Evolutionary conservation across 2,797 vertebrate species (phyloP).

Genomic region (Galaxias olidus): DNA sequence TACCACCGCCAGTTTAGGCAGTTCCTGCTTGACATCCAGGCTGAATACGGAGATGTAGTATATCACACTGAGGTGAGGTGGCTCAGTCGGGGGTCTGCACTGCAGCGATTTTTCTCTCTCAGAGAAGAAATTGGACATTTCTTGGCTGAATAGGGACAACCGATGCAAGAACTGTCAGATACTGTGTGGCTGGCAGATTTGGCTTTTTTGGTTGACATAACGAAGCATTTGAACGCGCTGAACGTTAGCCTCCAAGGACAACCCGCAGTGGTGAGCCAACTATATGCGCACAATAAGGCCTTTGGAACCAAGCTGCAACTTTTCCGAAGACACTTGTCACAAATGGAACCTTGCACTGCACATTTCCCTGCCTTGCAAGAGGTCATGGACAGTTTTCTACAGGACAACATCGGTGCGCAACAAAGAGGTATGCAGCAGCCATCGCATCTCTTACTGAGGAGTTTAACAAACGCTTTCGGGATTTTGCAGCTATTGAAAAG

Average conservation of each 20-base stretch:
- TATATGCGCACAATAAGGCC: constrained; percentile 9
- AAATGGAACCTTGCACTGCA: constrained; percentile 14
- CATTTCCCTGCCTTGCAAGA: constrained; percentile 15
- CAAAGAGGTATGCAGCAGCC: constrained; percentile 5
- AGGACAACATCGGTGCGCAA: constrained; percentile 14
- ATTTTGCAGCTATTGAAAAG: constrained; percentile 21
- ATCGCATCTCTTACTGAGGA: constrained; percentile 8
- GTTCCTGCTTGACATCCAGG: constrained; percentile 8
- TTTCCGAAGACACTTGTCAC: constrained; percentile 20
- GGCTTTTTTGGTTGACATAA: constrained; percentile 25
- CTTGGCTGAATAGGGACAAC: constrained; percentile 20
- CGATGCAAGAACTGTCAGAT: constrained; percentile 24
- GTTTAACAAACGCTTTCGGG: constrained; percentile 8
- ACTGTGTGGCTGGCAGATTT: constrained; percentile 26
- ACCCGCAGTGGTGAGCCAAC: constrained; percentile 16
- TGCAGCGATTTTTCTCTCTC: constrained; percentile 16
- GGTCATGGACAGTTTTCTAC: constrained; percentile 18
- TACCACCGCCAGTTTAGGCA: constrained; percentile 18
- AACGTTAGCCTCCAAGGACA: constrained; percentile 11
- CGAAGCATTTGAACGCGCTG: constrained; percentile 13
- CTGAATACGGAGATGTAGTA: constrained; percentile 39
- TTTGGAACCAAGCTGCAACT: constrained; percentile 20
- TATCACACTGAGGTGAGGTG: constrained; percentile 36
- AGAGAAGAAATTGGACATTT: neutral
- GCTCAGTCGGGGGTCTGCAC: constrained; percentile 31